Base-by-base conservation (phyloP, 2,797 vertebrate species). In the Lutjanus argentimaculatus region DNA sequence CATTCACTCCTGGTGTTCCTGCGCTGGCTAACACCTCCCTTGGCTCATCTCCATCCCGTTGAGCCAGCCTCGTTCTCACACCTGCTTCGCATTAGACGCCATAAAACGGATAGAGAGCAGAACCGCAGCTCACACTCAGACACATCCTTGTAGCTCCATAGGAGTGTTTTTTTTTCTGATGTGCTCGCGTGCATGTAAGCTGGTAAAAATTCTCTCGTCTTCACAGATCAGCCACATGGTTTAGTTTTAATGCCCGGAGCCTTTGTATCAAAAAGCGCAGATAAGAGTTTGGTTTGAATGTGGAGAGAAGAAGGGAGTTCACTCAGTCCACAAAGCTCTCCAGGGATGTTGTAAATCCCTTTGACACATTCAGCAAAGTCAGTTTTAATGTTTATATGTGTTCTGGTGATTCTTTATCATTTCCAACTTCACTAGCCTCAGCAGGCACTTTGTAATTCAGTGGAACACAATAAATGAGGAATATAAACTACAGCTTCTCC, bases 41-140 rank as follows among this genome's bases (percentile, higher is more conserved):
- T 81, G 83, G 70, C 75, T 13, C 43, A 0, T 15, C 19, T 80
- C 68, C 75, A 51, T 57, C 46, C n/a, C 22, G 11, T 40, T 25
- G 16, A 79, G 63, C 59, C 74, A 49, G 51, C 40, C 77, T 85
- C 58, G 1, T 36, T 69, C 77, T 73, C 84, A 89, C 93, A 91
- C 92, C 92, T 94, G 93, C 87, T 88, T 91, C 84, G 77, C 69
- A 94, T 95, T 93, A 94, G 46, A 62, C 13, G 5, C 68, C 64
- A 77, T 91, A 75, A 94, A 92, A 72, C 5, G 17, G 51, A 90
- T 57, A 74, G 67, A 83, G 88, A 85, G 80, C 90, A 91, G 75
- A 88, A 64, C 79, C 64, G 12, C 85, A 80, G 88, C 89, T 67
- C 72, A 0, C 75, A 22, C 70, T 75, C 70, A 80, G 74, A 76